phyloP scores from a whole-genome alignment of 64 coral and sea anemone species.

The Anthopleura sola region DNA sequence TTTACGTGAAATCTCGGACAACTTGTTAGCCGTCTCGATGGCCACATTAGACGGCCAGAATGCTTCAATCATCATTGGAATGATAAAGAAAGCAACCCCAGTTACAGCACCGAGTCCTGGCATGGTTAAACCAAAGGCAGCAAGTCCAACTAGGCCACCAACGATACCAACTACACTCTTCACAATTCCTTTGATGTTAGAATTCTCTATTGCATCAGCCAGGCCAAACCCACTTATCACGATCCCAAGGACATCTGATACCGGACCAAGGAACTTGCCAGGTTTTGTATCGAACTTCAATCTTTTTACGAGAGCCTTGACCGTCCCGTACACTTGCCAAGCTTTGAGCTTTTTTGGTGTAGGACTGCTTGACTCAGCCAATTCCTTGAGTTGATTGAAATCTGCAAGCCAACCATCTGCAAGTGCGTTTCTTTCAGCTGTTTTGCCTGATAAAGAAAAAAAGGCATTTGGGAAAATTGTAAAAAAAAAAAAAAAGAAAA shows the following conservation, averaged over 20 bases:
- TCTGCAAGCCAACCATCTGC: conserved; percentile 21
- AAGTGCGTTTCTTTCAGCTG: neutral
- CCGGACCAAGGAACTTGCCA: conserved; percentile 24
- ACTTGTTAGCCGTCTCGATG: conserved; percentile 71
- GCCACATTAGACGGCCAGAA: conserved; percentile 61
- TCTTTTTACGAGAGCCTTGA: conserved; percentile 28
- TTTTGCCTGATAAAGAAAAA: neutral
- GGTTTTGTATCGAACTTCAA: conserved; percentile 2
- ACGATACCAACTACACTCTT: conserved; percentile 61
- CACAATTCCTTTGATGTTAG: conserved; percentile 58
- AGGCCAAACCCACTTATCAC: conserved; percentile 39
- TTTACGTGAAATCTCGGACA: conserved; percentile 42
- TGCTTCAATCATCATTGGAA: conserved; percentile 40
- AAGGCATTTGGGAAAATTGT: too few species aligned
- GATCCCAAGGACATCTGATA: conserved; percentile 60
- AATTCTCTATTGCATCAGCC: conserved; percentile 45
- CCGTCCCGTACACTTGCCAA: conserved; percentile 12
- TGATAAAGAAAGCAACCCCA: conserved; percentile 47
- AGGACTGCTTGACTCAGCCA: conserved; percentile 11
- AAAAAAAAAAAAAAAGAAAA: too few species aligned
- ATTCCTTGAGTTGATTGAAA: neutral
- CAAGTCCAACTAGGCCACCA: conserved; percentile 42
- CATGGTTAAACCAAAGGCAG: conserved; percentile 24
- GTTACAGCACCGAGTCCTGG: conserved; percentile 22
- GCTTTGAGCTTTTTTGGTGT: conserved; percentile 5